These are phyloP conservation scores for Ictalurus furcatus DNA, from an alignment of 2,113 vertebrate genomes.

Conservation along the genomic window DNA sequence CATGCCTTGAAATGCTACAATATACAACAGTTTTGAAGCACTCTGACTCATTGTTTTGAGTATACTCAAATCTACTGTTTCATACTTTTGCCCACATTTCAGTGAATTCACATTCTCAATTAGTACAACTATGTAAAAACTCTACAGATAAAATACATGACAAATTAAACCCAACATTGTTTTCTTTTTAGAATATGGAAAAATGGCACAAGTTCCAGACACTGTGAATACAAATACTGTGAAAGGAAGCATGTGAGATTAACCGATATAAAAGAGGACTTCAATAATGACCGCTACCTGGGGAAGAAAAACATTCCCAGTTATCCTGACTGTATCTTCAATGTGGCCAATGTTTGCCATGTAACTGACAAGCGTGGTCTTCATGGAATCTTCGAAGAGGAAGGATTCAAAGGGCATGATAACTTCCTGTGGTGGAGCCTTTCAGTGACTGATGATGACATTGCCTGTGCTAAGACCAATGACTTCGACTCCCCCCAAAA, in stretches of 20 bases:
- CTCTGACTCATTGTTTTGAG: neutral
- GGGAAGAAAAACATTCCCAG: neutral
- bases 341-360: conserved; percentile 14
- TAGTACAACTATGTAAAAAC: neutral
- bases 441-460: conserved; percentile 1
- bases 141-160: neutral
- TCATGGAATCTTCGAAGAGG: neutral
- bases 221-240: neutral
- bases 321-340: conserved; percentile 34
- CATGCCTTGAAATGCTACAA: neutral
- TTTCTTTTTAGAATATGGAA: conserved; percentile 37
- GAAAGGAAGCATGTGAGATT: conserved; percentile 20
- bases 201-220: neutral
- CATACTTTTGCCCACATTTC: neutral
- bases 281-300: neutral
- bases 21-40: neutral
- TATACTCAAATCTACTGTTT: neutral
- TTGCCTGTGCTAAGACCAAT: neutral
- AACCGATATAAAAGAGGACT: neutral
- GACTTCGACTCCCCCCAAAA: no score
- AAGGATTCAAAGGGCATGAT: conserved; percentile 6
- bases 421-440: conserved; percentile 22
- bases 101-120: neutral
- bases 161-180: neutral
- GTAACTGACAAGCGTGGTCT: conserved; percentile 23